Conservation (phyloP, 2,113 vertebrate genomes). For the Rhinopithecus roxellana region DNA sequence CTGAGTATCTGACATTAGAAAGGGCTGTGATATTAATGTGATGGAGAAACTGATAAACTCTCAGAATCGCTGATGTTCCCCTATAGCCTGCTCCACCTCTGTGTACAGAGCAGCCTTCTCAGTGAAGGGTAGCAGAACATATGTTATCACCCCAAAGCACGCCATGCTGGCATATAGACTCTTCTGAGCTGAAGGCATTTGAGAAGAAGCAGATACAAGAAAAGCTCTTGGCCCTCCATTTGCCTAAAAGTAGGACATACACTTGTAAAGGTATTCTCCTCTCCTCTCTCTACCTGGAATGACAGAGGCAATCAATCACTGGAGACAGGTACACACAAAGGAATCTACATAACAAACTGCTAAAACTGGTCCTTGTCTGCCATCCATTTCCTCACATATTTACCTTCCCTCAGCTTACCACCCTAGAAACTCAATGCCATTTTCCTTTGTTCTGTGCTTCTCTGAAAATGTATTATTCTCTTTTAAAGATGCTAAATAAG, state of each 20-base stretch:
- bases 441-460: not conserved
- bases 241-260: not conserved
- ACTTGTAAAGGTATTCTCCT: not conserved
- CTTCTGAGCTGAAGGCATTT: not conserved
- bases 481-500: not conserved
- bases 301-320: not conserved
- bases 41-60: not conserved
- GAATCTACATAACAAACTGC: not conserved
- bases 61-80: not conserved
- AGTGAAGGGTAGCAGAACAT: not conserved
- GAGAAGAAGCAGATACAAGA: not conserved
- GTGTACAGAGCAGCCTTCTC: not conserved
- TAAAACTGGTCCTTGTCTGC: not conserved
- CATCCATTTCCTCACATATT: not conserved
- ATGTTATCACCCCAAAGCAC: not conserved
- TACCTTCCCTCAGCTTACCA: not conserved
- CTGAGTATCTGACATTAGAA: not conserved
- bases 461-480: not conserved
- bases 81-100: not conserved
- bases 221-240: not conserved
- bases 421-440: not conserved
- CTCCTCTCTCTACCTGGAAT: not conserved
- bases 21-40: not conserved
- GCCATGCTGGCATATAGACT: not conserved
- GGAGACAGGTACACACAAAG: not conserved